These are phyloP conservation scores for Xanthorhoe designata DNA, from an alignment of 2,888 invertebrate species.

Conservation along the genomic window DNA sequence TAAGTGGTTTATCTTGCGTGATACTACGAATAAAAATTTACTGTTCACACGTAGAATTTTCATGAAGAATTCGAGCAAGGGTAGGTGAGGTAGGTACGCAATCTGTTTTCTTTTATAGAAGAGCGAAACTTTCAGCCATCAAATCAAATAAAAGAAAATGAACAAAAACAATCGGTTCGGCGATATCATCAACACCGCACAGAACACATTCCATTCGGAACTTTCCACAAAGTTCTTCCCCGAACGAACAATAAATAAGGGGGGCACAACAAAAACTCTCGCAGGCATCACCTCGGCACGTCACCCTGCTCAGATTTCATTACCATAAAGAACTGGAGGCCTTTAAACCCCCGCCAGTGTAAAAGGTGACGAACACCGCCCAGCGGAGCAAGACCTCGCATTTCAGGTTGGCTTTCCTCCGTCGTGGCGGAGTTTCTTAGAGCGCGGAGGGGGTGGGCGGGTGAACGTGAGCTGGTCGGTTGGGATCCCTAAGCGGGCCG, in stretches of 20 bases:
- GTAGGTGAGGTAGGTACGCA: constrained; percentile 10
- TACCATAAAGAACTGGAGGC: constrained; percentile 86
- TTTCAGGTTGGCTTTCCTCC: constrained; percentile 45
- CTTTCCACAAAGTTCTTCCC: constrained; percentile 73
- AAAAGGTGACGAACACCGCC: constrained; percentile 82
- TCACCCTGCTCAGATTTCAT: constrained; percentile 86
- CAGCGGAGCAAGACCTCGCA: constrained; percentile 52
- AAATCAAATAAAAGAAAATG: constrained; percentile 60
- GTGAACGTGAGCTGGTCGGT: constrained; percentile 55
- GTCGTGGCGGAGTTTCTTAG: constrained; percentile 28
- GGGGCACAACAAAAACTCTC: constrained; percentile 83
- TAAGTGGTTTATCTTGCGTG: constrained; percentile 50
- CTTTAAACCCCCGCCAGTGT: constrained; percentile 84
- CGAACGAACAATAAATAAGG: constrained; percentile 83
- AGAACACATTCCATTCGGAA: constrained; percentile 79
- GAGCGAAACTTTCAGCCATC: constrained; percentile 37
- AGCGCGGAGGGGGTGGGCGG: constrained; percentile 54
- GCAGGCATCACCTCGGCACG: constrained; percentile 82
- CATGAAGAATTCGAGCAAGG: constrained; percentile 6
- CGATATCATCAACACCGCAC: constrained; percentile 72
- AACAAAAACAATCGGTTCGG: constrained; percentile 62
- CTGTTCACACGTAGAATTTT: constrained; percentile 2
- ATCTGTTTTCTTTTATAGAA: constrained; percentile 31
- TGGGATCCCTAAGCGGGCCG: constrained; percentile 73
- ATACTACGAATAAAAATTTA: constrained; percentile 10